Conservation (phyloP, 2,888 invertebrate genomes). For the Hypolimnas misippus region DNA sequence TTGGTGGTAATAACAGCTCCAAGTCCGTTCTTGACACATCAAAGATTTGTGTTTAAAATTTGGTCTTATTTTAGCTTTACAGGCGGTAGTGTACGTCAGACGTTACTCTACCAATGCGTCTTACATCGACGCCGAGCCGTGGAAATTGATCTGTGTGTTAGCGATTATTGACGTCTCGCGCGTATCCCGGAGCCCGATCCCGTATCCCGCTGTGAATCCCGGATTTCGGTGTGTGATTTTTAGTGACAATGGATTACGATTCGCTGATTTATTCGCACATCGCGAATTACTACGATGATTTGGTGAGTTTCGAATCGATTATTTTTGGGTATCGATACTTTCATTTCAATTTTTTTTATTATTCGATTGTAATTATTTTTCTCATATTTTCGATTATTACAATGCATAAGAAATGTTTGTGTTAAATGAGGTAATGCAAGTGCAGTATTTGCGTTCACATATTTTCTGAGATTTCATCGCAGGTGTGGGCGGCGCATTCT, state of each 20-base stretch:
- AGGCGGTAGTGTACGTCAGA: constrained; percentile 80
- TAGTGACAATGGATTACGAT: constrained; percentile 85
- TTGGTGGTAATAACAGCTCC: constrained; percentile 64
- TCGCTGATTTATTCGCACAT: constrained; percentile 86
- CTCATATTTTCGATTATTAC: background rate
- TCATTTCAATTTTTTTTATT: background rate
- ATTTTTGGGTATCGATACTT: background rate
- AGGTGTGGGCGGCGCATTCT: constrained; percentile 4
- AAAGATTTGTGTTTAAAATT: constrained; percentile 84
- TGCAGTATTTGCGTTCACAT: background rate
- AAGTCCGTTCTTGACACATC: constrained; percentile 62
- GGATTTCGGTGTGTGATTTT: constrained; percentile 45
- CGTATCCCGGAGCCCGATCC: constrained; percentile 28
- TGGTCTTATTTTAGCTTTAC: constrained; percentile 85
- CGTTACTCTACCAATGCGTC: constrained; percentile 78
- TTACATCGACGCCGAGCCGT: constrained; percentile 72
- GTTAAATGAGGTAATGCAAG: background rate
- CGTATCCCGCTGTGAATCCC: constrained; percentile 16
- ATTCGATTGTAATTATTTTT: background rate
- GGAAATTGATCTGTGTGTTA: constrained; percentile 49
- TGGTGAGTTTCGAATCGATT: constrained; percentile 68
- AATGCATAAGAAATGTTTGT: background rate
- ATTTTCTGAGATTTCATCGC: constrained; percentile 4
- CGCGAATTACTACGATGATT: constrained; percentile 85
- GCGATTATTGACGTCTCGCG: constrained; percentile 23